Evolutionary conservation across 23 tunicate species (phyloP).

Genomic region (Ascidia mentula): DNA sequence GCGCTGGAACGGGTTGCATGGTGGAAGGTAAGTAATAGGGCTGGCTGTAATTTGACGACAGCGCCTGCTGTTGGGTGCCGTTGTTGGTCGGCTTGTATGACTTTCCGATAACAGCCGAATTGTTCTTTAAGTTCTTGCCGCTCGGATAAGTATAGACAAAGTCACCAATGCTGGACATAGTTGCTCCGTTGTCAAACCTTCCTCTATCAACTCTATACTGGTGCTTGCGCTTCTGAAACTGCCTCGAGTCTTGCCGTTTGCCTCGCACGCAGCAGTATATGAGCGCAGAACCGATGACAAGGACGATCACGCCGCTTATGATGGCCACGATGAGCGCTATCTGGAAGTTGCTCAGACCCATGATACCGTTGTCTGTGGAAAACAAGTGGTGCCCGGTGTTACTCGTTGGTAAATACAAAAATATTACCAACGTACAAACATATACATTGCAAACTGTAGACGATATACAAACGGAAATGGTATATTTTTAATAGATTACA

Average conservation of each 20-base stretch:
- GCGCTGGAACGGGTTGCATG: neutral
- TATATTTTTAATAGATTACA: too few relatives aligned
- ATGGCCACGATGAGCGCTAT: constrained; percentile 63
- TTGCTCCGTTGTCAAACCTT: neutral
- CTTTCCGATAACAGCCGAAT: neutral
- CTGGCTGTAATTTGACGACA: neutral
- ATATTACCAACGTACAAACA: too few relatives aligned
- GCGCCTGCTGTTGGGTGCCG: neutral
- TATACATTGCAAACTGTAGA: too few relatives aligned
- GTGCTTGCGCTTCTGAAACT: neutral
- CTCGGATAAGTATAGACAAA: neutral
- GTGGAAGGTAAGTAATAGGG: neutral
- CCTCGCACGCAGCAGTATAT: constrained; percentile 47
- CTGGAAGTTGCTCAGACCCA: constrained; percentile 47
- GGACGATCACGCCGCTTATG: constrained; percentile 48
- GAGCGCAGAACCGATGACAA: constrained; percentile 44
- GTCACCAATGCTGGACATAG: neutral
- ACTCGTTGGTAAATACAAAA: too few relatives aligned
- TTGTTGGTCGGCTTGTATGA: neutral
- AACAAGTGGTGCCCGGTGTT: neutral
- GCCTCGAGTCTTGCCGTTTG: constrained; percentile 18
- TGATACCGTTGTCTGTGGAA: constrained; percentile 48
- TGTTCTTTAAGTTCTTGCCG: neutral
- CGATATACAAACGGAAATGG: too few relatives aligned
- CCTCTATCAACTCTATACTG: neutral